Percentiles rank a stretch among this genome's conserved stretches.
Conservation (phyloP, 2,888 invertebrate species). For the Rhodophaea formosa region DNA sequence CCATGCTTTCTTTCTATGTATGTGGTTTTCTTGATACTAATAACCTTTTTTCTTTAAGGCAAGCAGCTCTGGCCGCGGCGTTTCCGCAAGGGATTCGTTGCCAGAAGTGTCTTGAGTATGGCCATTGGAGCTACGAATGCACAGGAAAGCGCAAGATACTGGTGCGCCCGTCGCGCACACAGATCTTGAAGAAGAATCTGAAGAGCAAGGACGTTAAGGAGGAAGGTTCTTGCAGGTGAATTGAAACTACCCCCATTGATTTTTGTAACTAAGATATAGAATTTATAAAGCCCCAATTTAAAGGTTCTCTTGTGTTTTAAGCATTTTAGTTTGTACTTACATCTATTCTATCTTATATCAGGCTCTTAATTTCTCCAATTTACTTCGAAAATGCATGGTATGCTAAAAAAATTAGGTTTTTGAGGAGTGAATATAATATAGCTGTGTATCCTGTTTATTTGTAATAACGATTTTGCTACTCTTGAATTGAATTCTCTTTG, state of each 20-base stretch:
- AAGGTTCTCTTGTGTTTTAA: too few relatives aligned
- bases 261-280: neutral
- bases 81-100: conserved; percentile 91
- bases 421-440: too few relatives aligned
- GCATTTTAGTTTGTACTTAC: too few relatives aligned
- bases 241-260: neutral
- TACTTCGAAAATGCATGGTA: too few relatives aligned
- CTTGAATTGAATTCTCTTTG: too few relatives aligned
- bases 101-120: conserved; percentile 95
- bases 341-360: too few relatives aligned
- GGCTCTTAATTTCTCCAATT: too few relatives aligned
- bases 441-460: too few relatives aligned
- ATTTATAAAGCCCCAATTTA: neutral
- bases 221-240: conserved; percentile 63
- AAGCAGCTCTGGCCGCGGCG: conserved; percentile 82
- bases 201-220: conserved; percentile 61
- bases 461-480: too few relatives aligned
- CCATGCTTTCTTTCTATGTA: too few relatives aligned
- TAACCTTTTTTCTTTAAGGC: conserved; percentile 51
- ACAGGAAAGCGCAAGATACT: conserved; percentile 94
- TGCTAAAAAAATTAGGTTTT: too few relatives aligned
- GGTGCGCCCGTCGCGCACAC: conserved; percentile 91
- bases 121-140: conserved; percentile 98
- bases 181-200: conserved; percentile 86
- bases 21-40: conserved; percentile 17